Conservation (phyloP, 2,113 vertebrate species). For the Psilopsiagon aurifrons region DNA sequence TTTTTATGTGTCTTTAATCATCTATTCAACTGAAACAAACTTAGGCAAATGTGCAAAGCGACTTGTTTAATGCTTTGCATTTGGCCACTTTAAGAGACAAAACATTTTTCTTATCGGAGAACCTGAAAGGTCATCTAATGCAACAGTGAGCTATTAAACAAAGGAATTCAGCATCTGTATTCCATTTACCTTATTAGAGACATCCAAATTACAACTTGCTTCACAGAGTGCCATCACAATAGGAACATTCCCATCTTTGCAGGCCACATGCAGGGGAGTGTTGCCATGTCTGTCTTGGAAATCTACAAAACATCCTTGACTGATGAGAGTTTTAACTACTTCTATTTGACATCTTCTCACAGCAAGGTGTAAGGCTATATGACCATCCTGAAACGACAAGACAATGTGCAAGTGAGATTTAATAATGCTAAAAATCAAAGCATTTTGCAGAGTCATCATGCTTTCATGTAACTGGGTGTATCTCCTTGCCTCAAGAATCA, state of each 20-base stretch:
- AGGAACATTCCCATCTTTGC: conserved; percentile 92
- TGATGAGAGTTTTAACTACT: conserved; percentile 90
- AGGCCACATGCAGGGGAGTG: conserved; percentile 92
- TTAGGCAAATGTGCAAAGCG: not conserved
- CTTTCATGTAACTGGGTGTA: not conserved
- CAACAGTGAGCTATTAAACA: not conserved
- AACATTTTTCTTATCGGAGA: not conserved
- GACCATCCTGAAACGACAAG: conserved; percentile 86
- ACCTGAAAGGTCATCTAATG: not conserved
- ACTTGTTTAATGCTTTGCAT: not conserved
- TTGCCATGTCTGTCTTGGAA: conserved; percentile 95
- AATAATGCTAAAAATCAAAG: not conserved
- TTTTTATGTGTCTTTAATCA: not conserved
- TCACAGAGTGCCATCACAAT: conserved; percentile 86
- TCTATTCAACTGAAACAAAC: not conserved
- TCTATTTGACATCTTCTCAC: conserved; percentile 93
- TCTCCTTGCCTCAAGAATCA: not conserved
- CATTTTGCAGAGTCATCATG: not conserved
- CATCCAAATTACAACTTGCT: conserved; percentile 85
- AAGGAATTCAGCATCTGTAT: fast-evolving
- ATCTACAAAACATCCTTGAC: conserved; percentile 83
- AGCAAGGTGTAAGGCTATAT: conserved; percentile 93
- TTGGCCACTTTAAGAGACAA: not conserved
- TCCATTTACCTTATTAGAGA: conserved; percentile 88
- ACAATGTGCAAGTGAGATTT: not conserved